Evolutionary conservation across 1,140 invertebrate genomes (phyloP), one percentile per base, ranked within the genome.

Genomic region (Caerostris extrusa): DNA sequence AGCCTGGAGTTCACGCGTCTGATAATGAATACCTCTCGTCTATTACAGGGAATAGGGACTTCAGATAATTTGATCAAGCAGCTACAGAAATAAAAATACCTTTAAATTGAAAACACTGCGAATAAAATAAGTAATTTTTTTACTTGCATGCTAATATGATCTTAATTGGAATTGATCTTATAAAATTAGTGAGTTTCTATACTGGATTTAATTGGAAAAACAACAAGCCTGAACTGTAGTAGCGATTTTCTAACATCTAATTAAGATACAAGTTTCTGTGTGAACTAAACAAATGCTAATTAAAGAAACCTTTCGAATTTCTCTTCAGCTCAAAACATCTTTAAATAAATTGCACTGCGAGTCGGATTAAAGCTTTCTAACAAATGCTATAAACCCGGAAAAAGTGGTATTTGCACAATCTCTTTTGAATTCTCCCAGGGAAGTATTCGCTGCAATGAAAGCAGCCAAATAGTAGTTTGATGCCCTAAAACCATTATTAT

Each of bases 241-340:
- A 77, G 7, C 34, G 34, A 77, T 50, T 77, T 77, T 34, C 34
- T 12, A 77, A 5, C 50, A 77, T 77, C 50, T 77, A 77, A 77
- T 77, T 77, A 77, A 77, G 71, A 10, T 77, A 19, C 53, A 77
- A 71, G 19, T 50, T 77, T 77, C 71, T 77, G 19, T 17, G 71
- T 1, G 71, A 77, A 50, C 19, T 19, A 77, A 77, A 12, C 71
- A 77, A 77, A 77, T 77, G 34, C 71, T 77, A 77, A 77, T 77
- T 77, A 77, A 77, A 77, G 71, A 77, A 77, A 77, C 71, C 53
- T 77, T 77, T 77, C 71, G 71, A 77, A 77, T 77, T 77, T 77
- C 34, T 50, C 34, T 12, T 12, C 19, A 12, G 71, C 12, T 5
- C 53, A 77, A 19, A 77, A 77, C 53, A 77, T 53, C 71, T 77